A percentile compares a stretch with the other conserved stretches of the same genome.
These are phyloP conservation scores for Lordiphosa fenestrarum DNA, from an alignment of 2,888 invertebrate genomes.

Conservation along the genomic window DNA sequence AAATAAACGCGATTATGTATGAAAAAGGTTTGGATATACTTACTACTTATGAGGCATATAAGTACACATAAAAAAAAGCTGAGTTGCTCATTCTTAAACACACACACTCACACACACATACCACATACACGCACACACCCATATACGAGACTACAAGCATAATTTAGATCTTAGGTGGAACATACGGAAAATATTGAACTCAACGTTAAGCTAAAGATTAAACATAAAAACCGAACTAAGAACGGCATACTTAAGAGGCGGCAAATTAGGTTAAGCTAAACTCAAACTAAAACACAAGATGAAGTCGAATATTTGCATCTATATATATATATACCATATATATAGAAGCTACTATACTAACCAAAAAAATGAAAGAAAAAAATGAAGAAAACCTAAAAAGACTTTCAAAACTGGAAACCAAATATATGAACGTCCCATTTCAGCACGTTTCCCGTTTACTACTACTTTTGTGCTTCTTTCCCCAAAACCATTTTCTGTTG, in stretches of 20 bases:
- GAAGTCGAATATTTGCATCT: conserved; percentile 12
- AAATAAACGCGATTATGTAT: conserved; percentile 37
- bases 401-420: conserved; percentile 45
- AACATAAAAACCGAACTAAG: conserved; percentile 48
- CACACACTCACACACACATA: conserved; percentile 27
- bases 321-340: conserved; percentile 20
- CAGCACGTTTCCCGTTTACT: conserved; percentile 26
- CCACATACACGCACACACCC: conserved; percentile 25
- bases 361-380: conserved; percentile 11
- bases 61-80: conserved; percentile 44
- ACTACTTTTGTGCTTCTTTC: conserved; percentile 58
- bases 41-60: conserved; percentile 49
- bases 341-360: conserved; percentile 30
- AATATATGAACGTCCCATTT: conserved; percentile 15
- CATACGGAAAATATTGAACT: conserved; percentile 50
- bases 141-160: conserved; percentile 52
- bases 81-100: conserved; percentile 64
- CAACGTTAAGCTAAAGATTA: conserved; percentile 47
- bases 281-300: conserved; percentile 34
- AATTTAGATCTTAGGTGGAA: conserved; percentile 70
- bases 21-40: conserved; percentile 60
- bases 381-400: conserved; percentile 52
- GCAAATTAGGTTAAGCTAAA: conserved; percentile 55
- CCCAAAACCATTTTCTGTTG: conserved; percentile 48
- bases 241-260: conserved; percentile 68